These are phyloP conservation scores for Tenodera sinensis DNA, from an alignment of 2,888 invertebrate genomes.

Conservation along the genomic window DNA sequence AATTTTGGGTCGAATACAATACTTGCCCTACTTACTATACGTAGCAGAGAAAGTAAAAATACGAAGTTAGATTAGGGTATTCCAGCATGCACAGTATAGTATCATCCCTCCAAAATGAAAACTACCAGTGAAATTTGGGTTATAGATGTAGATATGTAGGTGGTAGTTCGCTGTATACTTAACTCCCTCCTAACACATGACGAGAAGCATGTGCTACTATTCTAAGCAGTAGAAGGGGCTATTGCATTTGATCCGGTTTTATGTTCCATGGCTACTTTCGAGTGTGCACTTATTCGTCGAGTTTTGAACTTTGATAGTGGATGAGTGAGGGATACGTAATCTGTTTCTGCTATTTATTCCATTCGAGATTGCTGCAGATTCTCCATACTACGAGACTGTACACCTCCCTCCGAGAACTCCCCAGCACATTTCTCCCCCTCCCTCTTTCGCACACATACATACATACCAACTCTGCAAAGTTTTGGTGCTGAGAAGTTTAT, in stretches of 20 bases:
- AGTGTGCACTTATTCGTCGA: background rate
- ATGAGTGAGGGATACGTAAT: background rate
- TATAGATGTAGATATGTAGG: no score
- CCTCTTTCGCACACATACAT: background rate
- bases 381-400: background rate
- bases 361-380: background rate
- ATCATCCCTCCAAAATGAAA: no score
- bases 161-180: no score
- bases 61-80: no score
- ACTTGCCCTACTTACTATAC: no score
- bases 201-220: no score
- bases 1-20: no score
- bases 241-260: background rate
- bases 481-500: background rate
- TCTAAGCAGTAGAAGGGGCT: background rate
- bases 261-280: background rate
- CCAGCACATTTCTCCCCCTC: background rate
- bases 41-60: no score
- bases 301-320: background rate
- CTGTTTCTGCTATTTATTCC: background rate
- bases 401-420: background rate
- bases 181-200: no score
- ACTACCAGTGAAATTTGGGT: no score
- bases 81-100: no score
- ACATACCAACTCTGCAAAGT: background rate